These are phyloP conservation scores for Notoglanidium macrostoma DNA, from an alignment of 2,797 vertebrate genomes.

Conservation along the genomic window DNA sequence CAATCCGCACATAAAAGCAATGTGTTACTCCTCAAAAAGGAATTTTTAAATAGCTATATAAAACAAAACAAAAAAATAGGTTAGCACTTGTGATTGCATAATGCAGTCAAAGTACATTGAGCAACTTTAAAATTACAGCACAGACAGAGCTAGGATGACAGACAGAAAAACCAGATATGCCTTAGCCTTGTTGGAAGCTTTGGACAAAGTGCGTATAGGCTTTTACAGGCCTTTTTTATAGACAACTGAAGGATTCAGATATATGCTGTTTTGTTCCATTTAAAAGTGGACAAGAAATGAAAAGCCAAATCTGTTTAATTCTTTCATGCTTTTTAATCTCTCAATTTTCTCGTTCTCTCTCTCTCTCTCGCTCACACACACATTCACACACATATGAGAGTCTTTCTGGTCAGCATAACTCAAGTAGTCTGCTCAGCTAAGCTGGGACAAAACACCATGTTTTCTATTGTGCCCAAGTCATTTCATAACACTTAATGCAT, in stretches of 20 bases:
- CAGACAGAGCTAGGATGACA: not conserved
- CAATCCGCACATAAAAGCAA: not conserved
- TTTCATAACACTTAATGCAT: conserved; percentile 3
- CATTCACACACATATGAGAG: not conserved
- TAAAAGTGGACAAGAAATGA: conserved; percentile 1
- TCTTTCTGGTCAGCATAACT: not conserved
- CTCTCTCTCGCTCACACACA: conserved; percentile 34
- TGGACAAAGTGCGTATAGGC: conserved; percentile 2
- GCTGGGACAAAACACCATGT: not conserved
- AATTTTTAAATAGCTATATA: not conserved
- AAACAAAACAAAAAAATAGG: not conserved
- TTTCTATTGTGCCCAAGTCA: not conserved
- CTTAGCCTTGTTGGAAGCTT: not conserved
- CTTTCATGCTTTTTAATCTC: conserved; percentile 28
- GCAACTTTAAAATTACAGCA: conserved; percentile 15
- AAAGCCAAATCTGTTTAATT: conserved; percentile 6
- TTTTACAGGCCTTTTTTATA: not conserved
- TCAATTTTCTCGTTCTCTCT: conserved; percentile 34
- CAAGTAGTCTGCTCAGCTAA: not conserved
- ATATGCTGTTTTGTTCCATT: not conserved
- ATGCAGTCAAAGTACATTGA: conserved; percentile 27
- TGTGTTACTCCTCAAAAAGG: not conserved
- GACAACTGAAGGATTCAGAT: not conserved
- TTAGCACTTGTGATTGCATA: not conserved
- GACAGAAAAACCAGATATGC: not conserved